Conservation (phyloP, 2,797 vertebrate genomes). For the Pseudochirops cupreus region DNA sequence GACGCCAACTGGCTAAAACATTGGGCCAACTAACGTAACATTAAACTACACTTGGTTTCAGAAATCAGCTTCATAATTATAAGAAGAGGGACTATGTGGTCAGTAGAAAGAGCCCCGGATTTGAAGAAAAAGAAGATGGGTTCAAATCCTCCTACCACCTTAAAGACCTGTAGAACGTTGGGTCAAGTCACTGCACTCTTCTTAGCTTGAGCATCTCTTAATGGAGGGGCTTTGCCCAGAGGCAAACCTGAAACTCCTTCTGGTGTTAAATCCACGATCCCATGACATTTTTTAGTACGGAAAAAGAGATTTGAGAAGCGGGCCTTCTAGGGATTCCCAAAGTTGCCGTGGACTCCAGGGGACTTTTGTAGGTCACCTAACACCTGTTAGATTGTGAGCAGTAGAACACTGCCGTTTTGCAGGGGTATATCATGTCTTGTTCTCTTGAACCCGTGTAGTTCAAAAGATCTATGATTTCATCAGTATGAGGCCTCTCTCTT, state of each 20-base stretch:
- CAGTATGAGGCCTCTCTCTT: background rate
- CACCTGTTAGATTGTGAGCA: background rate
- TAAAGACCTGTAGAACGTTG: background rate
- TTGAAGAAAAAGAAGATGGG: background rate
- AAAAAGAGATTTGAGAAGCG: background rate
- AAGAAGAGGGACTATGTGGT: background rate
- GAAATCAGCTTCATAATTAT: background rate
- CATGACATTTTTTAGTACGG: background rate
- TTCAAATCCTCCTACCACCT: background rate
- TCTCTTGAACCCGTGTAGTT: background rate
- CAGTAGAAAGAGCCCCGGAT: background rate
- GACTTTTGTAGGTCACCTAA: background rate
- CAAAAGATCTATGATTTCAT: background rate
- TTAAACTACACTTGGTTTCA: background rate
- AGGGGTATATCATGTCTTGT: background rate
- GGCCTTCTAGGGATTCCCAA: background rate
- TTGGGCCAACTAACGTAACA: background rate
- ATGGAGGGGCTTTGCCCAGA: background rate
- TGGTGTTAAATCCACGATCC: background rate
- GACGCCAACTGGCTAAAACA: background rate
- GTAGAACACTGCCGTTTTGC: slow-evolving; percentile 2
- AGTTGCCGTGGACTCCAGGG: background rate
- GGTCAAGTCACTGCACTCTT: background rate
- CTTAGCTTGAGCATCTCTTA: background rate
- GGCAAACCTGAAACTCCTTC: background rate